Evolutionary conservation across 1,140 invertebrate genomes (phyloP), one percentile per base, ranked within the genome.

Genomic region (Lithobius niger): DNA sequence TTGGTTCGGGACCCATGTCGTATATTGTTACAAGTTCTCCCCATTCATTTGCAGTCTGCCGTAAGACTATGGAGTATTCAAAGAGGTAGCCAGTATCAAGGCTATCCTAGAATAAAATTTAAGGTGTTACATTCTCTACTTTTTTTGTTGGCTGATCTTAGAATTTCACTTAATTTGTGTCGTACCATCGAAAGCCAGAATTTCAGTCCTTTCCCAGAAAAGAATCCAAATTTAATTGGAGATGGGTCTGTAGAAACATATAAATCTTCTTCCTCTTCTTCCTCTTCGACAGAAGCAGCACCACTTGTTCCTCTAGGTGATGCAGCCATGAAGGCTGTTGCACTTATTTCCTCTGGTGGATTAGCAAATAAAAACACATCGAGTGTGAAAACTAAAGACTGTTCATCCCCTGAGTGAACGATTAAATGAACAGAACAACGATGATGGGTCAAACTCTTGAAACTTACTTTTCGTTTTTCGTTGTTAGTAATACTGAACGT

Each of bases 61-160:
- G 10, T 36, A 10, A 10, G 10, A 10, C 10, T 36, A 36, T n/a
- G 10, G 10, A 10, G 66, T 76, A 81, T 68, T 86, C 80, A 61
- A 87, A 87, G 52, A 85, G 71, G 62, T 82, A 86, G 40, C 84
- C 84, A 24, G 81, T 77, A 70, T 86, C 83, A 67, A 78, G 85
- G 19, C 77, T 82, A 16, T 72, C 77, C 73, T 36, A 36, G 10
- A 10, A 36, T 36, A 10, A 36, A 10, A 36, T n/a, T 10, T 36
- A 36, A 36, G 31, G n/a, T n/a, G n/a, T n/a, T n/a, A 36, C 10
- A 36, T 36, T 36, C 31, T 10, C 10, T 10, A 36, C n/a, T 36
- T 36, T 36, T 36, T 36, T 36, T 36, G 31, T 10, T n/a, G n/a
- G 31, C 31, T 36, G 31, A 36, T 36, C n/a, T n/a, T 36, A 36